phyloP scores from a whole-genome alignment of 2,888 invertebrate species.

The Sminthurinus aureus region DNA sequence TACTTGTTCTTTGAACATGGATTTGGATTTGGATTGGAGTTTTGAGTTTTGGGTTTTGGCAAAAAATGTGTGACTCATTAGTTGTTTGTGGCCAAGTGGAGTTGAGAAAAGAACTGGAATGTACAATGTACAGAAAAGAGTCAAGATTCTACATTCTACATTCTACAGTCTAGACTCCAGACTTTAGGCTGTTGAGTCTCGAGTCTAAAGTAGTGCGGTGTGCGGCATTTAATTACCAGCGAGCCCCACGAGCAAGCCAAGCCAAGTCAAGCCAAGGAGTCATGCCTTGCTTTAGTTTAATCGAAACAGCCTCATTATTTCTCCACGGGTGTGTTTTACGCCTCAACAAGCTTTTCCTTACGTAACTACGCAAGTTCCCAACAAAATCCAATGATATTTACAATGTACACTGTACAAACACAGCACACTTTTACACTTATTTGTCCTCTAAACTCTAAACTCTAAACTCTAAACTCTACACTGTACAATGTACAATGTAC shows the following conservation, averaged over 20 bases:
- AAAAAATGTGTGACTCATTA: constrained; percentile 6
- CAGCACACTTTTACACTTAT: neutral
- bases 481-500: too few species aligned
- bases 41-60: neutral
- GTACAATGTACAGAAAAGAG: too few species aligned
- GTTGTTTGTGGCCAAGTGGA: neutral
- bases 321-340: constrained; percentile 14
- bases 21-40: neutral
- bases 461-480: too few species aligned
- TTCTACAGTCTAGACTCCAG: too few species aligned
- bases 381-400: too few species aligned
- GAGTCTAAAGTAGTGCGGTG: too few species aligned
- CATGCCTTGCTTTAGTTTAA: neutral
- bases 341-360: neutral
- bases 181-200: too few species aligned
- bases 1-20: neutral
- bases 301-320: constrained; percentile 11
- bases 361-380: too few species aligned
- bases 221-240: neutral
- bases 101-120: neutral
- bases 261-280: neutral
- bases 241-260: neutral
- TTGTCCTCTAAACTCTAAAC: neutral
- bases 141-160: too few species aligned
- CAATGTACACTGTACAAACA: neutral